Evolutionary conservation across 2,113 vertebrate species (phyloP).

Genomic region (Leiothrix lutea): DNA sequence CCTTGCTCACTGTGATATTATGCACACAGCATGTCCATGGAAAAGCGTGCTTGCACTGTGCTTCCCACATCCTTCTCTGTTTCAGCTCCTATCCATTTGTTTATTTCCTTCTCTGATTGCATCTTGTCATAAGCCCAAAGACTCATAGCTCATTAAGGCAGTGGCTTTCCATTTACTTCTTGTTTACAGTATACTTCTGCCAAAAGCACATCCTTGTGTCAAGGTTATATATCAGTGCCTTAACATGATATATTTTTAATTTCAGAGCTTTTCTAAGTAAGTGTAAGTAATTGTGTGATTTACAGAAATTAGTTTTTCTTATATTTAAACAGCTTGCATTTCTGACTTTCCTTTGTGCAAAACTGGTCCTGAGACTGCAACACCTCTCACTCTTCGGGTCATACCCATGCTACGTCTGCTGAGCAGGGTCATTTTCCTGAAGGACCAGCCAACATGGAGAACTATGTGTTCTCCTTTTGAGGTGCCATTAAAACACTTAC

Average conservation of each 20-base stretch:
- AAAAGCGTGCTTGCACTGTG: neutral
- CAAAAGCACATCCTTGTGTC: neutral
- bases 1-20: neutral
- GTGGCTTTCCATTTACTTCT: neutral
- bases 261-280: neutral
- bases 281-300: neutral
- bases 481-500: neutral
- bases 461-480: neutral
- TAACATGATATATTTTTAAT: neutral
- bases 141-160: neutral
- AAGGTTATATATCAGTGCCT: neutral
- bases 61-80: slow-evolving; percentile 1
- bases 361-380: neutral
- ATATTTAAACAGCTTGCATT: neutral
- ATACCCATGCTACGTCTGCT: neutral
- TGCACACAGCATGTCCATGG: neutral
- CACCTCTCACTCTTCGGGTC: neutral
- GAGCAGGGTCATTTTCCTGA: neutral
- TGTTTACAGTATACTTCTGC: neutral
- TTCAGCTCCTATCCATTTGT: neutral
- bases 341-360: neutral
- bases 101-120: neutral
- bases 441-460: neutral
- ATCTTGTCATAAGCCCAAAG: neutral
- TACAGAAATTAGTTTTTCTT: neutral